Base-by-base conservation (phyloP, 2,888 invertebrate species). In the Melanargia galathea region DNA sequence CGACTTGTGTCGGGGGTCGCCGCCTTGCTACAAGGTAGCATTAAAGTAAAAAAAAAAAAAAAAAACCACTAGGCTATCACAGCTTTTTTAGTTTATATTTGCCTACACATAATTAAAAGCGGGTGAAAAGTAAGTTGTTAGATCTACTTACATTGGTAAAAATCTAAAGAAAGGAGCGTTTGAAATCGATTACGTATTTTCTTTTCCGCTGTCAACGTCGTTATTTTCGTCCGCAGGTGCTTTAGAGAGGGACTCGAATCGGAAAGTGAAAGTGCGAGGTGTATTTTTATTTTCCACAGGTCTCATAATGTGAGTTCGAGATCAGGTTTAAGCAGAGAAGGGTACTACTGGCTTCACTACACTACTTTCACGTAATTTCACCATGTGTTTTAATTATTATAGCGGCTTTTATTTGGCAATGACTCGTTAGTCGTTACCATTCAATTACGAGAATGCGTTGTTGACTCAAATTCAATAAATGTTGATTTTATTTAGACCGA, bases 321-420 rank as follows among this genome's bases (percentile, higher is more conserved):
- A 22, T 8, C 56, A 62, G 38, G 55, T 26, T 56, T 40, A 57
- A 33, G 33, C 30, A 45, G 43, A 43, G 56, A 60, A 56, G 60
- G 63, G 46, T 26, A 26, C 48, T 35, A n/a, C 10, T 33, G 4
- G 24, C 22, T 20, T 7, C 33, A 45, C 24, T 52, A 49, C 33
- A 46, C 59, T 46, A 63, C 63, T 63, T 63, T 63, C 63, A 63
- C 63, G 40, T 60, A 13, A 49, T 55, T 55, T 55, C 55, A 43
- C 54, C 26, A n/a, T 16, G 58, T 8, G 8, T 43, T 38, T n/a
- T 22, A 51, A 33, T 20, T 20, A 20, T 11, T 45, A 20, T 20
- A 45, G 20, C 45, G 18, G 20, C 20, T 45, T 20, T 40, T 40
- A 40, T 30, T 30, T 30, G 30, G 30, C 30, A 6, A 30, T 30